These are phyloP conservation scores for Eretmochelys imbricata DNA, from an alignment of 2,113 vertebrate genomes.

Conservation along the genomic window DNA sequence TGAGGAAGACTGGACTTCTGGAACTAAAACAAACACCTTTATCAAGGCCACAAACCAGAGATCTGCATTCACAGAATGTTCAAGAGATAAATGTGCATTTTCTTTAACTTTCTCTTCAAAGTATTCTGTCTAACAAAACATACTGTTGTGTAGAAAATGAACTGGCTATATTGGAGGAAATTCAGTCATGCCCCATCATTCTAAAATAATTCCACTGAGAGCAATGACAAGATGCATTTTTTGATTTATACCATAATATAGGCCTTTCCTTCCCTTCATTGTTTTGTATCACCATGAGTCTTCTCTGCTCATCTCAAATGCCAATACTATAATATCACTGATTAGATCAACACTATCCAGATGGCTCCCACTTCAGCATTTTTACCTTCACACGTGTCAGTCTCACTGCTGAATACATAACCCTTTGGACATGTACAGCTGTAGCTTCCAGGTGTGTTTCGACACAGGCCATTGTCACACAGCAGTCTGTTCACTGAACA, in stretches of 20 bases:
- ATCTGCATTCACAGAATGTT: background rate
- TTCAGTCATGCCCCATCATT: background rate
- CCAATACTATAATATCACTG: rapidly evolving
- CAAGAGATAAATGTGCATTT: background rate
- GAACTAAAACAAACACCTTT: rapidly evolving
- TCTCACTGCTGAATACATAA: slow-evolving; percentile 78
- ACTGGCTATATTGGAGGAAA: background rate
- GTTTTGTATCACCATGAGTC: too few species aligned
- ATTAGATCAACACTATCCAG: background rate
- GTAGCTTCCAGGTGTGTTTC: slow-evolving; percentile 82
- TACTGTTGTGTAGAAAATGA: background rate
- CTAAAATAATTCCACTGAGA: background rate
- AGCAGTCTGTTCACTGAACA: slow-evolving; percentile 79
- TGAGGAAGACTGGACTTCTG: background rate
- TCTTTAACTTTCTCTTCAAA: background rate
- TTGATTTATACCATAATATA: background rate
- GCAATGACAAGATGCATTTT: background rate
- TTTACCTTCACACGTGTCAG: slow-evolving; percentile 84
- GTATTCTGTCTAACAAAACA: background rate
- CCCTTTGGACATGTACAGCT: slow-evolving; percentile 83
- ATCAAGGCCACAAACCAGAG: background rate
- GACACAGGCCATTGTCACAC: slow-evolving; percentile 83
- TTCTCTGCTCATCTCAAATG: rapidly evolving
- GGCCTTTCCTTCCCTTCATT: background rate
- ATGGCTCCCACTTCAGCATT: background rate